Conservation (phyloP, 2,888 invertebrate genomes). For the Harpagoxenus sublaevis region DNA sequence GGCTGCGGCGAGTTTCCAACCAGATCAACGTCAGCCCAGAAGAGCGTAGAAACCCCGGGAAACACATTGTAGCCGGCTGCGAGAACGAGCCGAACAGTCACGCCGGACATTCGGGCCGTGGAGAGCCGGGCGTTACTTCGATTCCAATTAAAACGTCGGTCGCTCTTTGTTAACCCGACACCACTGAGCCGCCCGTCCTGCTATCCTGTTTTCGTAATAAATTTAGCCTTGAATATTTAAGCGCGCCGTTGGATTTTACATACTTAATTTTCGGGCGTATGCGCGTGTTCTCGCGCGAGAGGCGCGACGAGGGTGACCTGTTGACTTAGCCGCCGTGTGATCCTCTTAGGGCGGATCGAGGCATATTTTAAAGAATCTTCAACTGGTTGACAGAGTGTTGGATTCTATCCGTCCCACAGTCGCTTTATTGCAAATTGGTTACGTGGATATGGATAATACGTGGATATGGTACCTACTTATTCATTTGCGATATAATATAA, state of each 20-base stretch:
- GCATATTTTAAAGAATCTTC: slow-evolving; percentile 46
- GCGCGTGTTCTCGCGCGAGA: slow-evolving; percentile 19
- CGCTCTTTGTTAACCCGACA: slow-evolving; percentile 60
- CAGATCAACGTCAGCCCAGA: slow-evolving; percentile 52
- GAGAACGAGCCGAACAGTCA: slow-evolving; percentile 32
- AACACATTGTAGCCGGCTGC: slow-evolving; percentile 49
- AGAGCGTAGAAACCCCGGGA: slow-evolving; percentile 31
- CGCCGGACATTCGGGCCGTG: slow-evolving; percentile 28
- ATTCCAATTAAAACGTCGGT: slow-evolving; percentile 64
- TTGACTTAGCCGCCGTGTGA: slow-evolving; percentile 68
- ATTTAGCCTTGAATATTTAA: slow-evolving; percentile 71
- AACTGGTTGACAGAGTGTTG: not conserved
- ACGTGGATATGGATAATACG: slow-evolving; percentile 4
- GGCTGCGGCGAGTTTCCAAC: slow-evolving; percentile 37
- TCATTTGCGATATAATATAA: slow-evolving; percentile 3
- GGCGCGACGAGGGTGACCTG: slow-evolving; percentile 56
- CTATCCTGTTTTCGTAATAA: slow-evolving; percentile 72
- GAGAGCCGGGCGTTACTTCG: slow-evolving; percentile 52
- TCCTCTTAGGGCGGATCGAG: slow-evolving; percentile 55
- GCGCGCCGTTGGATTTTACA: slow-evolving; percentile 66
- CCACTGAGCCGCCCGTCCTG: slow-evolving; percentile 40
- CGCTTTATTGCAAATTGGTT: not conserved
- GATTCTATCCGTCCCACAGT: not conserved
- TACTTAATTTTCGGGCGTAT: slow-evolving; percentile 70
- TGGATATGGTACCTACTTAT: not conserved